These are phyloP conservation scores for Reticulitermes speratus DNA, from an alignment of 1,140 invertebrate genomes.

Conservation along the genomic window DNA sequence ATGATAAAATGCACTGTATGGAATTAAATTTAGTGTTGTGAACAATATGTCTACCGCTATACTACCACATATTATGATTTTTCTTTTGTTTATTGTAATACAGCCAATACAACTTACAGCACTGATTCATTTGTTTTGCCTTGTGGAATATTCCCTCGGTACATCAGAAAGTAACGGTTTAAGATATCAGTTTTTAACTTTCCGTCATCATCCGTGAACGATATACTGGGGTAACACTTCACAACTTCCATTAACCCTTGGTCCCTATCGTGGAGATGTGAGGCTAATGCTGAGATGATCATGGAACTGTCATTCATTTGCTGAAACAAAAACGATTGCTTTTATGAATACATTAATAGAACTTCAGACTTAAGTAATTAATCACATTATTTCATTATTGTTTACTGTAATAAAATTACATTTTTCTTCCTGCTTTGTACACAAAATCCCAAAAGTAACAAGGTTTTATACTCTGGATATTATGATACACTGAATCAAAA, in stretches of 20 bases:
- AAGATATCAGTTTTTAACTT: slow-evolving; percentile 74
- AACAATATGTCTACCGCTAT: too few species aligned
- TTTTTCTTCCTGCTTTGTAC: too few species aligned
- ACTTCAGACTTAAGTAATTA: neutral
- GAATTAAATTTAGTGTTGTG: too few species aligned
- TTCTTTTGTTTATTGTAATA: too few species aligned
- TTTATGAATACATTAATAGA: neutral
- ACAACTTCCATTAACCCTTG: slow-evolving; percentile 68
- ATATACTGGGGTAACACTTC: slow-evolving; percentile 78
- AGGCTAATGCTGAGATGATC: slow-evolving; percentile 86
- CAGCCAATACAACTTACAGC: slow-evolving; percentile 54
- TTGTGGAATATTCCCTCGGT: slow-evolving; percentile 58
- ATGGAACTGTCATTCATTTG: slow-evolving; percentile 92
- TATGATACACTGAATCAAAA: too few species aligned
- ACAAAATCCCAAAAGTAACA: too few species aligned
- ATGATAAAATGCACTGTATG: too few species aligned
- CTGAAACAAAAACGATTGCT: slow-evolving; percentile 46
- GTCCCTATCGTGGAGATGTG: slow-evolving; percentile 67
- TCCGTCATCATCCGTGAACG: slow-evolving; percentile 66
- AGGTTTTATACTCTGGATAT: too few species aligned
- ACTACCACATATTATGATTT: too few species aligned
- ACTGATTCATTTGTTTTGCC: slow-evolving; percentile 59
- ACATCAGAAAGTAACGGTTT: slow-evolving; percentile 97
- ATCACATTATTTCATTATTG: neutral
- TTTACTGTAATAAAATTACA: neutral